phyloP scores from a whole-genome alignment of 2,888 invertebrate genomes.

The Cordilura impudica region DNA sequence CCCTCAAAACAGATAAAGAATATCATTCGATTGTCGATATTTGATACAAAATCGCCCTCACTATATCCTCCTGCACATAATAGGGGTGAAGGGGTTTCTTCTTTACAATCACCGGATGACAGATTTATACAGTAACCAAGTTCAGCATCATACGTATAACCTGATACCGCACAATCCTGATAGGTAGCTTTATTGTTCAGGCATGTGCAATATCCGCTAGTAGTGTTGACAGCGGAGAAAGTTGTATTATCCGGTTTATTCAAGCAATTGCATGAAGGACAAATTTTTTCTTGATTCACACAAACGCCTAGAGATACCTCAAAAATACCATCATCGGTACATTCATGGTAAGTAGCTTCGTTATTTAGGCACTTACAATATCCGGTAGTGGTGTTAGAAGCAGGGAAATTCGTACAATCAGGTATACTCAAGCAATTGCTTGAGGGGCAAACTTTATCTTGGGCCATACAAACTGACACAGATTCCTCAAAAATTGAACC shows the following conservation, averaged over 20 bases:
- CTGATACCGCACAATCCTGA: neutral
- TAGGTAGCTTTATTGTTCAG: neutral
- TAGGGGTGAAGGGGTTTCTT: neutral
- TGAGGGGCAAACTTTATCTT: slow-evolving; percentile 16
- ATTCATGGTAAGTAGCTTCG: neutral
- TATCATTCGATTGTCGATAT: slow-evolving; percentile 65
- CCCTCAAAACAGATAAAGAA: slow-evolving; percentile 69
- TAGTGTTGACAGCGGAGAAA: slow-evolving; percentile 33
- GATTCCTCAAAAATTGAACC: neutral
- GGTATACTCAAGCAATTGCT: neutral
- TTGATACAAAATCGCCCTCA: slow-evolving; percentile 64
- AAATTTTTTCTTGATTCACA: neutral
- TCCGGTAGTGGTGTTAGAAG: slow-evolving; percentile 26
- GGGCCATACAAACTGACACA: neutral
- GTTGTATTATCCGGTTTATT: neutral
- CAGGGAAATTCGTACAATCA: slow-evolving; percentile 22
- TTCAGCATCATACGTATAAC: neutral
- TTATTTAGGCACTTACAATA: slow-evolving; percentile 39
- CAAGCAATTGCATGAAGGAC: slow-evolving; percentile 15
- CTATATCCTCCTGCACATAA: slow-evolving; percentile 52
- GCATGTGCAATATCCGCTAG: slow-evolving; percentile 42
- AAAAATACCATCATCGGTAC: slow-evolving; percentile 3
- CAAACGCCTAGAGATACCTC: slow-evolving; percentile 1
- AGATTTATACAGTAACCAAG: slow-evolving; percentile 10
- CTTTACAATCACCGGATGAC: neutral